Conservation (phyloP, 1,140 invertebrate genomes). For the Dreissena rostriformis region DNA sequence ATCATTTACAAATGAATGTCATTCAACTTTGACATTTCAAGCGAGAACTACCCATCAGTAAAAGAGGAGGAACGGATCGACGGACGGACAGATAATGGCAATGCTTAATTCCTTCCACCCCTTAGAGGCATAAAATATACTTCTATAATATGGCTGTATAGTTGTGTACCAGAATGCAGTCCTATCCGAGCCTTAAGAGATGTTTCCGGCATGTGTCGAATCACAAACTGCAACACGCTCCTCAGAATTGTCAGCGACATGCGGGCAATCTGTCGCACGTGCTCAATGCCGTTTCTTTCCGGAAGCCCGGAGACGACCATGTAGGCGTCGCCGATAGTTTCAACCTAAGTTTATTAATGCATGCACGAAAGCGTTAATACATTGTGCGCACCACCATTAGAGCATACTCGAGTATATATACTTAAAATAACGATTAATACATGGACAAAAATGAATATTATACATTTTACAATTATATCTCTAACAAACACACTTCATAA, state of each 20-base stretch:
- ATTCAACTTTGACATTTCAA: background rate
- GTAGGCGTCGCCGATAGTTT: conserved; percentile 90
- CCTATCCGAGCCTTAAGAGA: conserved; percentile 56
- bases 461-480: no score
- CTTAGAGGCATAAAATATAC: background rate
- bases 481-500: no score
- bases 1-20: no score
- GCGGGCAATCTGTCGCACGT: conserved; percentile 84
- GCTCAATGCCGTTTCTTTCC: conserved; percentile 71
- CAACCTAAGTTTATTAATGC: conserved; percentile 38
- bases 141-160: background rate
- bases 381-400: no score
- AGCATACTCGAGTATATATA: no score
- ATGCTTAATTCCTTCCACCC: background rate
- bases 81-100: background rate
- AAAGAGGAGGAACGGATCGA: background rate
- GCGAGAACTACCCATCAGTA: no score
- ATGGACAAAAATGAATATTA: no score
- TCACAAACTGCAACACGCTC: conserved; percentile 81
- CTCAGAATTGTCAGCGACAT: conserved; percentile 84
- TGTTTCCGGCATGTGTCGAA: conserved; percentile 81
- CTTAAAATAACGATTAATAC: no score
- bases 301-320: conserved; percentile 53
- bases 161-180: conserved; percentile 57
- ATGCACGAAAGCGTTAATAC: no score